Evolutionary conservation across 2,113 vertebrate species (phyloP).

Genomic region (Phoxinus phoxinus): DNA sequence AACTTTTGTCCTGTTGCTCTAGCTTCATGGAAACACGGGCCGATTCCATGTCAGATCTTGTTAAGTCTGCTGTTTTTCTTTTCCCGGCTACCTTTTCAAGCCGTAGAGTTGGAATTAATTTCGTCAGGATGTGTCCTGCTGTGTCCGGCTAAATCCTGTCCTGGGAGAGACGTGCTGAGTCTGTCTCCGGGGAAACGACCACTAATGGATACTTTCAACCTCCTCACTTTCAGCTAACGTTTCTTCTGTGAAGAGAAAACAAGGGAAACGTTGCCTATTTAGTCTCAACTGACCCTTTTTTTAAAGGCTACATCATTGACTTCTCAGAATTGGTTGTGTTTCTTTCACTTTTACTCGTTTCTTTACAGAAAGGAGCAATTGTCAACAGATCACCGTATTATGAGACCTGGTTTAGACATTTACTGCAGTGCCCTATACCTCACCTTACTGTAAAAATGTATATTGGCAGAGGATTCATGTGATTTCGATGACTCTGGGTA

Average conservation of each 20-base stretch:
- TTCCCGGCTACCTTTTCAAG: conserved; percentile 64
- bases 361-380: neutral
- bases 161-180: conserved; percentile 63
- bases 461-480: neutral
- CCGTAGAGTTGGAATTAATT: conserved; percentile 72
- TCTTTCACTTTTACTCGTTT: neutral
- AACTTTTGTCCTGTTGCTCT: neutral
- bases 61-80: conserved; percentile 66
- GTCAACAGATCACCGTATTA: neutral
- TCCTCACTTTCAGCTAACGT: conserved; percentile 48
- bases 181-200: conserved; percentile 69
- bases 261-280: conserved; percentile 49
- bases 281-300: neutral
- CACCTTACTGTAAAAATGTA: neutral
- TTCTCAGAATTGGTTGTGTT: neutral
- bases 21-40: conserved; percentile 43
- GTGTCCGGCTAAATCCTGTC: conserved; percentile 69
- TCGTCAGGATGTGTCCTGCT: conserved; percentile 64
- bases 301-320: conserved; percentile 15
- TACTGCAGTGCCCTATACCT: neutral
- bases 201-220: conserved; percentile 52
- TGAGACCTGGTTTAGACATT: neutral
- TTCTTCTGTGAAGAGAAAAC: conserved; percentile 28
- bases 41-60: conserved; percentile 62
- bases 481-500: neutral